These are phyloP conservation scores for Papilio dardanus DNA, from an alignment of 1,140 invertebrate species.

Conservation along the genomic window DNA sequence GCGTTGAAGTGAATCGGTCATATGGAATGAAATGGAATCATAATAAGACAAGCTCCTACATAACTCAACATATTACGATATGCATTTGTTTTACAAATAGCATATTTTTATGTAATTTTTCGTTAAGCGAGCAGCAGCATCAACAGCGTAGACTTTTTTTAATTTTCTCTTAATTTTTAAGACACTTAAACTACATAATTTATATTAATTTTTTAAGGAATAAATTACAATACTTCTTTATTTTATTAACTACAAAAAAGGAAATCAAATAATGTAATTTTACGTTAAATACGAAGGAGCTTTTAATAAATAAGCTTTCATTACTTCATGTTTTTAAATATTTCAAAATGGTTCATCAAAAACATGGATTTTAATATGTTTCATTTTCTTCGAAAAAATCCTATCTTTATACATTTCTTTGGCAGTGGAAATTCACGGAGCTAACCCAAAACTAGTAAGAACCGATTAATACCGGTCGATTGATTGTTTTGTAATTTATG, in stretches of 20 bases:
- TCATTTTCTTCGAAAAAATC: background rate
- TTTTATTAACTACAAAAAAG: background rate
- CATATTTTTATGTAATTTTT: no score
- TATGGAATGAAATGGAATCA: slow-evolving; percentile 47
- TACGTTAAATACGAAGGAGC: background rate
- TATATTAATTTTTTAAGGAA: background rate
- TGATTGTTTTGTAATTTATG: slow-evolving; percentile 19
- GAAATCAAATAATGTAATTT: background rate
- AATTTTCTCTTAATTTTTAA: background rate
- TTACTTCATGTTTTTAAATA: background rate
- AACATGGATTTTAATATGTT: no score
- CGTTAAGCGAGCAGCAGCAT: no score
- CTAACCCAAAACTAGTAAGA: background rate
- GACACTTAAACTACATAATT: no score
- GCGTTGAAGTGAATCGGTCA: slow-evolving; percentile 44
- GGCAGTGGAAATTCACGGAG: background rate
- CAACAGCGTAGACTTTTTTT: background rate
- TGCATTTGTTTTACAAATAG: no score
- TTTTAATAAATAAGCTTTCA: background rate
- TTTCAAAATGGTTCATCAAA: background rate
- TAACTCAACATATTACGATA: slow-evolving; percentile 10
- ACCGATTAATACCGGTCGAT: background rate
- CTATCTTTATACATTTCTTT: background rate
- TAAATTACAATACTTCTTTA: background rate
- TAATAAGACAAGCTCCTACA: slow-evolving; percentile 34